Percentiles rank a stretch among this genome's conserved stretches.
These are phyloP conservation scores for Falcaria lacertinaria DNA, from an alignment of 2,888 invertebrate species.

Conservation along the genomic window DNA sequence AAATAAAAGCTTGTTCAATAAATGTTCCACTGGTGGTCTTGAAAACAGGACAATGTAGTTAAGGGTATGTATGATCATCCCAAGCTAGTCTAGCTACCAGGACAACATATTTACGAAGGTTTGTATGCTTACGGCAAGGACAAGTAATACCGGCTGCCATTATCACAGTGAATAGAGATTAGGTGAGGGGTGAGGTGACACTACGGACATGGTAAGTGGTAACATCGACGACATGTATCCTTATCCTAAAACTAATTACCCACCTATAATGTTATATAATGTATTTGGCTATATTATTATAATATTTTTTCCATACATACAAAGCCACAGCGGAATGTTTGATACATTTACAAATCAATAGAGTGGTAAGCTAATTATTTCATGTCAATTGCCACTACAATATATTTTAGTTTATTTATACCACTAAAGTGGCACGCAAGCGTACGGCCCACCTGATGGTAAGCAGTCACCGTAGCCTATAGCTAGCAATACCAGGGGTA, in stretches of 20 bases:
- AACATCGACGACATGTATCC: slow-evolving; percentile 5
- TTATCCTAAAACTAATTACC: slow-evolving; percentile 10
- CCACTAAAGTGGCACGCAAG: too few species aligned
- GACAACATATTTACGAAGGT: background rate
- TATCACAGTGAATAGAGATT: slow-evolving; percentile 65
- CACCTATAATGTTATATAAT: slow-evolving; percentile 4
- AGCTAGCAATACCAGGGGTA: too few species aligned
- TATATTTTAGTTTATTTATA: too few species aligned
- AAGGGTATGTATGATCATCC: too few species aligned
- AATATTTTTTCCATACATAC: slow-evolving; percentile 23
- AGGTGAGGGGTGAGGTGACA: slow-evolving; percentile 18
- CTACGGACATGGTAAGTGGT: slow-evolving; percentile 4
- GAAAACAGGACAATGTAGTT: too few species aligned
- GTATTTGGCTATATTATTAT: slow-evolving; percentile 14
- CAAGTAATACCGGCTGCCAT: slow-evolving; percentile 13
- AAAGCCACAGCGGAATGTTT: slow-evolving; percentile 35
- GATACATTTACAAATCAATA: slow-evolving; percentile 12
- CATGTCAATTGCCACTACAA: background rate
- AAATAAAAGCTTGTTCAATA: too few species aligned
- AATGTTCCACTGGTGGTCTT: too few species aligned
- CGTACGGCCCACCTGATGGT: too few species aligned
- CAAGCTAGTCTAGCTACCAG: background rate
- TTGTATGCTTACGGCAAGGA: background rate
- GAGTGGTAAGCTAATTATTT: slow-evolving; percentile 4
- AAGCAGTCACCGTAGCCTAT: too few species aligned